A percentile compares a stretch with the other conserved stretches of the same genome.
Conservation (phyloP, 1,140 invertebrate species). For the Drosophila baimaii region DNA sequence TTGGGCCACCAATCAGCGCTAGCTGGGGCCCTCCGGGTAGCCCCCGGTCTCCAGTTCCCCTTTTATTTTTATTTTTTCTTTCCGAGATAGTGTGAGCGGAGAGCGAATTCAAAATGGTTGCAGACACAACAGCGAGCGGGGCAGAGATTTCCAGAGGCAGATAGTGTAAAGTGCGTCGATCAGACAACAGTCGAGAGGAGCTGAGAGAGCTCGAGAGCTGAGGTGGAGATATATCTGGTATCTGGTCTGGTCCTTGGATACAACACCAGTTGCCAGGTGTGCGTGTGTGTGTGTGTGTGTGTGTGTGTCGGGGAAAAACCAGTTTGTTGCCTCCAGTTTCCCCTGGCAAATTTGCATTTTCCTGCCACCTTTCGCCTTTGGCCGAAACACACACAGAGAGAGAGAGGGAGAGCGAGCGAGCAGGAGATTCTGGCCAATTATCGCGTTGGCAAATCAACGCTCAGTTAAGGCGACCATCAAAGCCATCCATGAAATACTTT, state of each 20-base stretch:
- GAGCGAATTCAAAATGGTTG: conserved; percentile 67
- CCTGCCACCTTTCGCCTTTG: conserved; percentile 50
- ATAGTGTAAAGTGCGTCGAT: conserved; percentile 69
- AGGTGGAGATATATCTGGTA: conserved; percentile 30
- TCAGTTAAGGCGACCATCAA: conserved; percentile 31
- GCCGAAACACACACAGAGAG: background rate
- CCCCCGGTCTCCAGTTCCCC: conserved; percentile 18
- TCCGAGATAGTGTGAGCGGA: conserved; percentile 34
- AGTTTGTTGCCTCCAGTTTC: conserved; percentile 35
- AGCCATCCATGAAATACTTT: conserved; percentile 3
- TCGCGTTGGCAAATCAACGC: conserved; percentile 38
- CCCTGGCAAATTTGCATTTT: conserved; percentile 52
- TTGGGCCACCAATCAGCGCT: conserved; percentile 72
- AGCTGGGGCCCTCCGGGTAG: conserved; percentile 35
- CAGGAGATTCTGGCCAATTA: conserved; percentile 39
- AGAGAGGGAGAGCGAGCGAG: background rate
- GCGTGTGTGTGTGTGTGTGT: too few relatives aligned
- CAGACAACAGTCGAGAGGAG: conserved; percentile 41
- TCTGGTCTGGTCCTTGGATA: conserved; percentile 35
- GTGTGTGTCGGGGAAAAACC: conserved; percentile 35
- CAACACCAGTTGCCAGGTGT: conserved; percentile 25
- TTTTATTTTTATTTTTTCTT: conserved; percentile 4
- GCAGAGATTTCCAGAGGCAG: conserved; percentile 39
- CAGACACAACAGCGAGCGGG: conserved; percentile 26
- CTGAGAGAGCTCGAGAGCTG: conserved; percentile 37